Conservation (phyloP, 2,797 vertebrate species). For the Arctocebus calabarensis region DNA sequence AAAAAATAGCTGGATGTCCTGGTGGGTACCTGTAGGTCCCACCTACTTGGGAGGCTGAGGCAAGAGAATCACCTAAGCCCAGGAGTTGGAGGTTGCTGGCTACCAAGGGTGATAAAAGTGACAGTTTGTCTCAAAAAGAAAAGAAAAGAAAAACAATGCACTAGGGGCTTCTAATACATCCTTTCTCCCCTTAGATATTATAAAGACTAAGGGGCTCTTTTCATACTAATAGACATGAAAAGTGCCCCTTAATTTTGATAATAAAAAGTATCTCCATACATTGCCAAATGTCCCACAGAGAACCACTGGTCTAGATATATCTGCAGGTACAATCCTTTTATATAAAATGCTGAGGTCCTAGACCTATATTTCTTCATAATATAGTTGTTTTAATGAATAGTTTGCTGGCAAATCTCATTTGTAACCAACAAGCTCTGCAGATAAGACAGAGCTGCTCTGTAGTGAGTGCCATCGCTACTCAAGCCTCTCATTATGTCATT, state of each 20-base stretch:
- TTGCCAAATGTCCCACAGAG: not conserved
- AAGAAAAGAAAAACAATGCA: too few species aligned
- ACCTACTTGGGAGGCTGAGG: too few species aligned
- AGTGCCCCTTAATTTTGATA: not conserved
- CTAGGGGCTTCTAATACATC: not conserved
- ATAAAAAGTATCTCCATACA: not conserved
- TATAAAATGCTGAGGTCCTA: slow-evolving; percentile 22
- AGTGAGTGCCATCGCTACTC: not conserved
- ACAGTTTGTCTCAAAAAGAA: too few species aligned
- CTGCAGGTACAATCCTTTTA: slow-evolving; percentile 21
- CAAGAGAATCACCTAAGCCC: too few species aligned
- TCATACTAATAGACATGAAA: too few species aligned
- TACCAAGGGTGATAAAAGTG: too few species aligned
- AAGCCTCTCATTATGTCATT: not conserved
- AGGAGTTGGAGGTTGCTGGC: too few species aligned
- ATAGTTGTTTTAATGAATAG: slow-evolving; percentile 75
- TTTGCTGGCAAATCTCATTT: slow-evolving; percentile 72
- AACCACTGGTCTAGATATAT: not conserved
- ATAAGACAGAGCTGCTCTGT: slow-evolving; percentile 49
- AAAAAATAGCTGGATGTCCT: too few species aligned
- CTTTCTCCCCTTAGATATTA: not conserved
- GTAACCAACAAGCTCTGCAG: slow-evolving; percentile 39
- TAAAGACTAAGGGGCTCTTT: too few species aligned
- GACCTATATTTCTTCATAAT: slow-evolving; percentile 46
- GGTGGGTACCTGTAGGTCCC: too few species aligned